Evolutionary conservation across 2,888 invertebrate genomes (phyloP).

Genomic region (Andrena fulva): DNA sequence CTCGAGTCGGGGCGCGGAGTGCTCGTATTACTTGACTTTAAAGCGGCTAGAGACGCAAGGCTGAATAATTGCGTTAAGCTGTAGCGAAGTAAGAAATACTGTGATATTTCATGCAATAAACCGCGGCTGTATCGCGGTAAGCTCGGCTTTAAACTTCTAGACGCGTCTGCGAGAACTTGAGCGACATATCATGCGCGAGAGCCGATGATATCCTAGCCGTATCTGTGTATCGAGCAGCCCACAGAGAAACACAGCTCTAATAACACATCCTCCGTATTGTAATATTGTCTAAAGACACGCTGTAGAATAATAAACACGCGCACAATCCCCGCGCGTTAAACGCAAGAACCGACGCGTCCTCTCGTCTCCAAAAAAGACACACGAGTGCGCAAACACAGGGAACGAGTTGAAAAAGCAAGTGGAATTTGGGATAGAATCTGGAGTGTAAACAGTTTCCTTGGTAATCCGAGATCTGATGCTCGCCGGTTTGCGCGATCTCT

Average conservation of each 20-base stretch:
- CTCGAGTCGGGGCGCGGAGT: conserved; percentile 22
- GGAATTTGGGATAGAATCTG: too few relatives aligned
- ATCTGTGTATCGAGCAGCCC: conserved; percentile 11
- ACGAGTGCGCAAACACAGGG: too few relatives aligned
- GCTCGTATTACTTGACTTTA: conserved; percentile 58
- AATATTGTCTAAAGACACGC: too few relatives aligned
- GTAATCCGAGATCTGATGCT: too few relatives aligned
- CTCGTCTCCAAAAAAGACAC: too few relatives aligned
- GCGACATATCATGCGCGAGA: conserved; percentile 55
- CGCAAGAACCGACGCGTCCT: too few relatives aligned
- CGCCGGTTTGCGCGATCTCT: neutral
- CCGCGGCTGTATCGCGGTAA: conserved; percentile 61
- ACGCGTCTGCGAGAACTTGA: conserved; percentile 51
- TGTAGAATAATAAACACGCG: too few relatives aligned
- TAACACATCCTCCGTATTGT: too few relatives aligned
- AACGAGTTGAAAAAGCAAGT: too few relatives aligned
- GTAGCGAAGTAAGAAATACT: conserved; percentile 58
- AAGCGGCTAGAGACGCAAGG: conserved; percentile 63
- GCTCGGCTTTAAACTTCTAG: conserved; percentile 66
- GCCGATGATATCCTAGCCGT: conserved; percentile 29
- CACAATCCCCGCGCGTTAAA: too few relatives aligned
- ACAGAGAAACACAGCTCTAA: neutral
- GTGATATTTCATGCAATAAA: conserved; percentile 70
- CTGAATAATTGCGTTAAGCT: conserved; percentile 69
- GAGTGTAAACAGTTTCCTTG: too few relatives aligned